Conservation (phyloP, 2,797 vertebrate species). For the Sebastes cheni region DNA sequence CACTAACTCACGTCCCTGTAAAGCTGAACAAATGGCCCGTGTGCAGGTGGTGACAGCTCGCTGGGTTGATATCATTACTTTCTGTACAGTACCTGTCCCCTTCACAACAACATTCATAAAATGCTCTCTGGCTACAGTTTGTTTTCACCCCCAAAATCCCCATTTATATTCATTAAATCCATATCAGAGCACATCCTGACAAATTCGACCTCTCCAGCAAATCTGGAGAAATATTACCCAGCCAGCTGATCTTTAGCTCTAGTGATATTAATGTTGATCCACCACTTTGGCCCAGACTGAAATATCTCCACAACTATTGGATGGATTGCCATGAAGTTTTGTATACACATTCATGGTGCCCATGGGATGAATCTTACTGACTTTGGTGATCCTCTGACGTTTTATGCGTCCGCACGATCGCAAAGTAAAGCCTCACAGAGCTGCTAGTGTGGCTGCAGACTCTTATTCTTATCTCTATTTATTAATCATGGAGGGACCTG, state of each 20-base stretch:
- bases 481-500: neutral
- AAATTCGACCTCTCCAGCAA: slow-evolving; percentile 9
- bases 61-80: slow-evolving; percentile 39
- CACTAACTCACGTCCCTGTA: slow-evolving; percentile 7
- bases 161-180: slow-evolving; percentile 50
- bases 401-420: neutral
- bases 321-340: slow-evolving; percentile 4
- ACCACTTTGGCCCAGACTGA: neutral
- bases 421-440: neutral
- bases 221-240: slow-evolving; percentile 8
- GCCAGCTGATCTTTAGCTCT: slow-evolving; percentile 2
- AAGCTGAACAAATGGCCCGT: slow-evolving; percentile 48
- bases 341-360: neutral
- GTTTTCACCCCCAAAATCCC: neutral
- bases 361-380: neutral
- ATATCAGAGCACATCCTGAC: slow-evolving; percentile 16
- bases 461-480: neutral
- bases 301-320: neutral
- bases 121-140: neutral
- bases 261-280: neutral
- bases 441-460: neutral
- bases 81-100: slow-evolving; percentile 3
- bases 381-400: neutral
- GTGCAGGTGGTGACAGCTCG: slow-evolving; percentile 12
- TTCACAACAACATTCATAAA: slow-evolving; percentile 32